Evolutionary conservation across 2,797 vertebrate species (phyloP).

Genomic region (Leptatherina wallacei): DNA sequence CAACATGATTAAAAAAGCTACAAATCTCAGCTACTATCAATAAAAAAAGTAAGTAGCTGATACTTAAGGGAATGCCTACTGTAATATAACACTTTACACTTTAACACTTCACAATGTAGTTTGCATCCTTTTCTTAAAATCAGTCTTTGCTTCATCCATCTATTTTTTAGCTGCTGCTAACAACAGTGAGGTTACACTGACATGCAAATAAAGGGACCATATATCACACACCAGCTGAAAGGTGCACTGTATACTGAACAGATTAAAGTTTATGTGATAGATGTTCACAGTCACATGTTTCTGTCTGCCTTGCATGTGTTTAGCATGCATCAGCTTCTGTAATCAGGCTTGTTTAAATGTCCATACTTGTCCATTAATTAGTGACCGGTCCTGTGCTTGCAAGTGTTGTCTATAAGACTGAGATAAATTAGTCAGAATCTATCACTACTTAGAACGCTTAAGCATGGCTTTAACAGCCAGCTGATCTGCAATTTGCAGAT

Average conservation of each 20-base stretch:
- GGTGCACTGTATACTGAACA: background rate
- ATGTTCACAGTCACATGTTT: background rate
- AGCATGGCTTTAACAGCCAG: background rate
- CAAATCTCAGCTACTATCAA: background rate
- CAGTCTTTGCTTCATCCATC: background rate
- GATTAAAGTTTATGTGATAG: background rate
- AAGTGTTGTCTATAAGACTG: too few species aligned
- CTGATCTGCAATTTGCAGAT: background rate
- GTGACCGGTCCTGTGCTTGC: slow-evolving; percentile 5
- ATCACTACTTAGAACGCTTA: background rate
- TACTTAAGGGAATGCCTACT: background rate
- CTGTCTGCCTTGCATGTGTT: background rate
- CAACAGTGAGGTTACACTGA: background rate
- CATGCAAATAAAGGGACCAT: background rate
- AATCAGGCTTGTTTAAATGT: slow-evolving; percentile 24
- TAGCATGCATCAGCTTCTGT: slow-evolving; percentile 7
- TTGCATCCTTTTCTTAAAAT: background rate
- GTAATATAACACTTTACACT: background rate
- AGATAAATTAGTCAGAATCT: background rate
- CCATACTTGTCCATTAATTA: slow-evolving; percentile 12
- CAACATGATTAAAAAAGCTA: background rate
- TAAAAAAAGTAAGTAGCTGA: background rate
- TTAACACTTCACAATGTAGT: background rate
- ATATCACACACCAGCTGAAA: background rate
- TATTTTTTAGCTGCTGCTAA: background rate